Conservation (phyloP, 2,113 vertebrate species). For the Barbus barbus region DNA sequence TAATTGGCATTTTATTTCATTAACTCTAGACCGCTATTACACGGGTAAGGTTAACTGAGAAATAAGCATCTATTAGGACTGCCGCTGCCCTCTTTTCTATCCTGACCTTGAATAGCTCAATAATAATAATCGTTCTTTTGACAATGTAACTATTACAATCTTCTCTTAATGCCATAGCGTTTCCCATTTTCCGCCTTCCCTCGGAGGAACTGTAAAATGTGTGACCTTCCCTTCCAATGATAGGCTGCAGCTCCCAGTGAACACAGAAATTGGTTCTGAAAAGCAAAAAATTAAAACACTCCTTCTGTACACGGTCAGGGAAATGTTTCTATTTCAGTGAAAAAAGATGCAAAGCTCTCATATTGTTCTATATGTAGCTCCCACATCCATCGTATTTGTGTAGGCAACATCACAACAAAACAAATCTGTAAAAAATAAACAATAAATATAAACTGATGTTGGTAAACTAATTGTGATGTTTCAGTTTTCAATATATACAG, state of each 20-base stretch:
- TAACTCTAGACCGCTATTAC: conserved; percentile 39
- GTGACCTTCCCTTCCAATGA: conserved; percentile 14
- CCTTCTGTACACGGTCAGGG: neutral
- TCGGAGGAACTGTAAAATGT: conserved; percentile 7
- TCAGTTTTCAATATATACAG: too few relatives aligned
- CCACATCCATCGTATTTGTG: neutral
- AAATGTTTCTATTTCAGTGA: neutral
- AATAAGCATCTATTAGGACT: conserved; percentile 39
- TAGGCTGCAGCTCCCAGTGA: neutral
- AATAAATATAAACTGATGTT: neutral
- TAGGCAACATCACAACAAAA: neutral
- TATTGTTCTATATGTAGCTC: neutral
- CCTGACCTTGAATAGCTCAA: conserved; percentile 38
- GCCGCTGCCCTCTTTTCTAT: conserved; percentile 11
- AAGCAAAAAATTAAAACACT: neutral
- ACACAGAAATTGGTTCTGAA: neutral
- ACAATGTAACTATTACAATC: conserved; percentile 77
- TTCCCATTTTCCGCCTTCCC: conserved; percentile 3
- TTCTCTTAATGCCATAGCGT: conserved; percentile 21
- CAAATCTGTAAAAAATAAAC: neutral
- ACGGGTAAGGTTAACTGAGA: conserved; percentile 40
- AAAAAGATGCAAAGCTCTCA: neutral
- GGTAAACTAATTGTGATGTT: too few relatives aligned
- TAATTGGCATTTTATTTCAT: conserved; percentile 47
- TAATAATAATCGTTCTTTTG: conserved; percentile 91